Evolutionary conservation across 2,113 vertebrate species (phyloP).

Genomic region (Riparia riparia): DNA sequence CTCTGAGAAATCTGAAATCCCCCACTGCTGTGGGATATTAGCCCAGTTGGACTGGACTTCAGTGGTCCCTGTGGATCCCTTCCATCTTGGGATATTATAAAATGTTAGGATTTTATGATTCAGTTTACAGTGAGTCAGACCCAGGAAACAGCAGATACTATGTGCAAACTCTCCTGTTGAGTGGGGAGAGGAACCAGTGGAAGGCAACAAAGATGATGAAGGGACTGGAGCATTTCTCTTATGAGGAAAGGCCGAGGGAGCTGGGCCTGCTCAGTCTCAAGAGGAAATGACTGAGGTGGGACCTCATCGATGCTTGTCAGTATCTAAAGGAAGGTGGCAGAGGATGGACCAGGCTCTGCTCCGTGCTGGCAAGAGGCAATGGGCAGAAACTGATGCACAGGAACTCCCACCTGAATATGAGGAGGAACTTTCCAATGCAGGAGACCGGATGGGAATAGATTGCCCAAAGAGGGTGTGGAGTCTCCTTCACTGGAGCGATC

Average conservation of each 20-base stretch:
- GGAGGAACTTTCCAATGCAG: neutral
- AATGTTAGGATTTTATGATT: neutral
- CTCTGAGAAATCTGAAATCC: neutral
- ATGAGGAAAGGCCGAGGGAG: neutral
- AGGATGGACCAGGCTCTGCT: neutral
- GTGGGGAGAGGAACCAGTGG: neutral
- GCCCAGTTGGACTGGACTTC: neutral
- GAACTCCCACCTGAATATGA: neutral
- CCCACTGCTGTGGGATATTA: neutral
- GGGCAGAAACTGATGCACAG: neutral
- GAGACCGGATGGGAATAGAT: neutral
- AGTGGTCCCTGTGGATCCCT: neutral
- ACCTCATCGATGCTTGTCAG: rapidly evolving
- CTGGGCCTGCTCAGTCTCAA: neutral
- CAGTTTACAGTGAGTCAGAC: neutral
- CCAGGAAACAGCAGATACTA: neutral
- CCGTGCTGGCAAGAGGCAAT: neutral
- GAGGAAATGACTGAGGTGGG: neutral
- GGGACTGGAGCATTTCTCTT: neutral
- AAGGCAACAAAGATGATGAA: neutral
- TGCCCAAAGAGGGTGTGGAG: neutral
- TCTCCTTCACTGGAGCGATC: neutral
- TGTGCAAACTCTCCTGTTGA: rapidly evolving
- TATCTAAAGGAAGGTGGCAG: neutral
- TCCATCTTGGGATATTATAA: neutral